These are phyloP conservation scores for Myathropa florea DNA, from an alignment of 2,888 invertebrate species.

Conservation along the genomic window DNA sequence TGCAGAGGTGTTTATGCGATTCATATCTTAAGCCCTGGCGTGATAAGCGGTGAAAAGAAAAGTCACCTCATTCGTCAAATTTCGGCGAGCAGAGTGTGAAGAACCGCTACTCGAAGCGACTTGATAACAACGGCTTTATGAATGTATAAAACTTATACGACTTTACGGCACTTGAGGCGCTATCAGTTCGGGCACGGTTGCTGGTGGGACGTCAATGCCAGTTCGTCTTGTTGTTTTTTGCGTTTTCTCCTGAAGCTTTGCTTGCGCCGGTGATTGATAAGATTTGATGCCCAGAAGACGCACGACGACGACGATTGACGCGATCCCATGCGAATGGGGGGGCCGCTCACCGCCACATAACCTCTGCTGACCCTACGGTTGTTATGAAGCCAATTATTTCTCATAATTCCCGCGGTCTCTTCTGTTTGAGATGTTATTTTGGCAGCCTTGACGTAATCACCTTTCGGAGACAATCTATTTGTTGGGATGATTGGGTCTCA, in stretches of 20 bases:
- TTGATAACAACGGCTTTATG: conserved; percentile 17
- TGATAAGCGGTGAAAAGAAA: conserved; percentile 9
- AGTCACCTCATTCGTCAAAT: conserved; percentile 32
- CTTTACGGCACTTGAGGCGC: background rate
- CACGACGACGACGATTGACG: background rate
- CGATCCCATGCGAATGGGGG: background rate
- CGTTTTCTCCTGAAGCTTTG: too few species aligned
- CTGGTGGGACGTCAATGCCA: background rate
- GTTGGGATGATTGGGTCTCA: background rate
- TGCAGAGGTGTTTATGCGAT: conserved; percentile 24
- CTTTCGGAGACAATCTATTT: background rate
- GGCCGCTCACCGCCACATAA: background rate
- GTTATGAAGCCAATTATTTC: background rate
- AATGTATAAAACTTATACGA: background rate
- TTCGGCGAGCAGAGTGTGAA: conserved; percentile 5
- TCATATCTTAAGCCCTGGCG: conserved; percentile 3
- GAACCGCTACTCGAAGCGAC: background rate
- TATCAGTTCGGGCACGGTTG: background rate
- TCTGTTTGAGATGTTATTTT: background rate
- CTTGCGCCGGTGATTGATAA: background rate
- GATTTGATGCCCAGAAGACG: background rate
- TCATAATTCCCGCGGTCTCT: background rate
- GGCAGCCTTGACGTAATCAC: background rate
- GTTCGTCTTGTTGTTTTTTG: background rate
- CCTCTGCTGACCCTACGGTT: background rate